phyloP scores from a whole-genome alignment of 2,797 vertebrate species.

The Sciaenops ocellatus region DNA sequence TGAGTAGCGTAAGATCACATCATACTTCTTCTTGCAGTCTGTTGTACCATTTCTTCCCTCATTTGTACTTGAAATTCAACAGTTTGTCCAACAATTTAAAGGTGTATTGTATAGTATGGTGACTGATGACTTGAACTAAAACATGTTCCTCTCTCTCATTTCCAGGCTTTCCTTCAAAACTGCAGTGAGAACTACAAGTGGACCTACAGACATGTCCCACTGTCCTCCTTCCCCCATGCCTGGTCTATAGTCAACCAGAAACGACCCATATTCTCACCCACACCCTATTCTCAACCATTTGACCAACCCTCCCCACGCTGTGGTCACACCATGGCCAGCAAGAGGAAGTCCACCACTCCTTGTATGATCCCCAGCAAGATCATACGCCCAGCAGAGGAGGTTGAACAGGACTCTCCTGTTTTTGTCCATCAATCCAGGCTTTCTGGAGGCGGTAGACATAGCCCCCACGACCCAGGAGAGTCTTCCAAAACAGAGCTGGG shows the following conservation, averaged over 20 bases:
- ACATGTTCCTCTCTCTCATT: constrained; percentile 30
- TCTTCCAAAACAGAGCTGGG: constrained; percentile 67
- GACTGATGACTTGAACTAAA: constrained; percentile 31
- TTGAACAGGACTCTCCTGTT: constrained; percentile 77
- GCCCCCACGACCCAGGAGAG: constrained; percentile 65
- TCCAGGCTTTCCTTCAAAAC: constrained; percentile 60
- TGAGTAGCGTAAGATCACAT: constrained; percentile 26
- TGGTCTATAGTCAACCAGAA: constrained; percentile 73
- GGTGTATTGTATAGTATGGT: not conserved
- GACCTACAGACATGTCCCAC: constrained; percentile 66
- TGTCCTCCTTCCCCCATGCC: constrained; percentile 61
- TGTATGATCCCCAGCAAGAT: constrained; percentile 98
- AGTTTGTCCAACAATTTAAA: not conserved
- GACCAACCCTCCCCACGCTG: constrained; percentile 36
- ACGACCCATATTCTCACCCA: constrained; percentile 44
- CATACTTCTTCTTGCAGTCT: constrained; percentile 1
- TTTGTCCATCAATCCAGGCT: constrained; percentile 63
- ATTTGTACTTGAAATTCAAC: constrained; percentile 5
- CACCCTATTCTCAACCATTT: constrained; percentile 51
- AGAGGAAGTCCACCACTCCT: constrained; percentile 97
- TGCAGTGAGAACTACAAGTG: constrained; percentile 43
- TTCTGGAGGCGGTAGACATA: constrained; percentile 63
- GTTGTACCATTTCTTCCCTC: not conserved
- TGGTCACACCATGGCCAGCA: constrained; percentile 92
- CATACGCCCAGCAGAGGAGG: constrained; percentile 83